A percentile compares a stretch with the other conserved stretches of the same genome.
These are phyloP conservation scores for Halictus rubicundus DNA, from an alignment of 1,140 invertebrate genomes.

Conservation along the genomic window DNA sequence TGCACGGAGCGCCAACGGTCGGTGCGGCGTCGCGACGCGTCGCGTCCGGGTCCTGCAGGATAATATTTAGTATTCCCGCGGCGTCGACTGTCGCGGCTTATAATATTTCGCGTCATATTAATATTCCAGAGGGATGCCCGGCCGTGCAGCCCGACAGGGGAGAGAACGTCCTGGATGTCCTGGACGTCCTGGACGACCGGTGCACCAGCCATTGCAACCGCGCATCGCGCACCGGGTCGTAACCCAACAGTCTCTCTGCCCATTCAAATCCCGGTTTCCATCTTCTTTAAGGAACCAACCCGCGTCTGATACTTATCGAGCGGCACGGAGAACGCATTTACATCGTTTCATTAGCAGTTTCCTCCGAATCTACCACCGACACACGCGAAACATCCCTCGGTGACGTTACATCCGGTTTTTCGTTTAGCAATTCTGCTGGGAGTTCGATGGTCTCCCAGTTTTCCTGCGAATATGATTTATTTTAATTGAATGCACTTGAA, in stretches of 20 bases:
- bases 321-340: neutral
- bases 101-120: constrained; percentile 81
- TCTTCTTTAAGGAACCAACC: neutral
- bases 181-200: constrained; percentile 24
- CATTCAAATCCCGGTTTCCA: constrained; percentile 9
- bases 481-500: too few relatives aligned
- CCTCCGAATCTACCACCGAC: too few relatives aligned
- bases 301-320: neutral
- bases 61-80: constrained; percentile 80
- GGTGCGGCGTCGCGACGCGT: neutral
- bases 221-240: constrained; percentile 44
- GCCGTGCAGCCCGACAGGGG: constrained; percentile 55
- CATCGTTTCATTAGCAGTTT: too few relatives aligned
- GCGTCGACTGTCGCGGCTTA: constrained; percentile 78
- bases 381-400: too few relatives aligned
- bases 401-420: too few relatives aligned
- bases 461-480: too few relatives aligned
- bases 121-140: constrained; percentile 77
- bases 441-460: too few relatives aligned
- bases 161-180: constrained; percentile 38
- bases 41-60: constrained; percentile 69
- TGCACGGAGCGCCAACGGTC: too few relatives aligned
- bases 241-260: constrained; percentile 30
- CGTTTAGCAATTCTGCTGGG: too few relatives aligned
- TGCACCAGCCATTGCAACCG: constrained; percentile 44